phyloP scores from a whole-genome alignment of 2,888 invertebrate species.

The Dioctria rufipes region DNA sequence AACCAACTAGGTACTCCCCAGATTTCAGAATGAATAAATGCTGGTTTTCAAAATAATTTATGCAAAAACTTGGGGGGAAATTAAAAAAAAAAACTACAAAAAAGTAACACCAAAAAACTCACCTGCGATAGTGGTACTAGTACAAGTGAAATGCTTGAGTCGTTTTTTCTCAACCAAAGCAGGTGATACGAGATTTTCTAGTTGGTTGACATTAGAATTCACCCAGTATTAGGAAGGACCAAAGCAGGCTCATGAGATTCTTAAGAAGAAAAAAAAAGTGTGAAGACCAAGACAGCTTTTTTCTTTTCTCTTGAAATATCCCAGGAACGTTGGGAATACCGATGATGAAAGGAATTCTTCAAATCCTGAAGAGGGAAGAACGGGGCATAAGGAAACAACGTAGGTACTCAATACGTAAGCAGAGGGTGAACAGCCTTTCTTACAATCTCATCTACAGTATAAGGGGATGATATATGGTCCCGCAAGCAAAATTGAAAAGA shows the following conservation, averaged over 20 bases:
- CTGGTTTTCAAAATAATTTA: too few species aligned
- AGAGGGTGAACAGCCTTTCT: slow-evolving; percentile 56
- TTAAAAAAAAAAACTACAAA: too few species aligned
- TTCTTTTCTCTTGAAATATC: neutral
- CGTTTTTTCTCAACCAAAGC: too few species aligned
- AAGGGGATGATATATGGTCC: slow-evolving; percentile 55
- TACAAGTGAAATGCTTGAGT: too few species aligned
- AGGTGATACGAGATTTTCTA: too few species aligned
- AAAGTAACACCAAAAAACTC: too few species aligned
- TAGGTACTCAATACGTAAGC: neutral
- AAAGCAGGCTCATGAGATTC: neutral
- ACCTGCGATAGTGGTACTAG: too few species aligned
- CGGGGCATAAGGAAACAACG: slow-evolving; percentile 4
- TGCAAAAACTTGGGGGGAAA: too few species aligned
- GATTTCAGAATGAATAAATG: too few species aligned
- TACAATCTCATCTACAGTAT: slow-evolving; percentile 9
- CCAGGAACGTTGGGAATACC: slow-evolving; percentile 15
- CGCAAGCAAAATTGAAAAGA: slow-evolving; percentile 3
- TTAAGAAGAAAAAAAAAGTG: neutral
- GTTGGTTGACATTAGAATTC: too few species aligned
- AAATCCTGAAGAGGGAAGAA: neutral
- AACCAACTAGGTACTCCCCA: too few species aligned
- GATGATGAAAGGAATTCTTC: neutral
- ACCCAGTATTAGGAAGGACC: neutral
- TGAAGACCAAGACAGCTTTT: too few species aligned